Evolutionary conservation across 1,140 invertebrate species (phyloP).

Genomic region (Drosophila sucinea): DNA sequence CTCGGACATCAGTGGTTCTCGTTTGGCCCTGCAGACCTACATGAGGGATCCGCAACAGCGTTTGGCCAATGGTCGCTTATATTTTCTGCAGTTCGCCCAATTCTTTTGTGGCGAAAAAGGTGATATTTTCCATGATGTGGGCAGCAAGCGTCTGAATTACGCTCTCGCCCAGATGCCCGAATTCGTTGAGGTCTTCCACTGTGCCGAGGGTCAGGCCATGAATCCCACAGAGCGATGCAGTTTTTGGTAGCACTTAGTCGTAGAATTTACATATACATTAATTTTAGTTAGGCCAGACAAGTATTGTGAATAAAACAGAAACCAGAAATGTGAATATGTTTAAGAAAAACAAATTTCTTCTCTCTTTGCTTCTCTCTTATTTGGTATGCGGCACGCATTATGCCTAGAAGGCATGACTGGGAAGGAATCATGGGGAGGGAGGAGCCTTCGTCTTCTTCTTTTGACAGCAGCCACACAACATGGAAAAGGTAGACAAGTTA

Average conservation of each 20-base stretch:
- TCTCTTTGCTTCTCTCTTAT: constrained; percentile 3
- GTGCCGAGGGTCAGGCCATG: constrained; percentile 89
- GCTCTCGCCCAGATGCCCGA: constrained; percentile 92
- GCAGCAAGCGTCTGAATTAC: constrained; percentile 90
- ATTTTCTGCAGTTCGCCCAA: constrained; percentile 74
- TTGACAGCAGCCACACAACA: constrained; percentile 16
- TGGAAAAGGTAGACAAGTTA: constrained; percentile 60
- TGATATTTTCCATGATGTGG: constrained; percentile 91
- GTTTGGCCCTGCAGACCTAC: constrained; percentile 61
- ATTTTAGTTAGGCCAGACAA: constrained; percentile 47
- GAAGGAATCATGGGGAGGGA: not conserved
- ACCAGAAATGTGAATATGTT: constrained; percentile 39
- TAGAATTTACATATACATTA: not conserved
- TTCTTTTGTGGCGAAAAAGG: constrained; percentile 75
- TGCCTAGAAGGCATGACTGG: constrained; percentile 5
- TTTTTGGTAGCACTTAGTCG: constrained; percentile 87
- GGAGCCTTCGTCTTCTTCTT: not conserved
- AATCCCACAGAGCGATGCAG: constrained; percentile 92
- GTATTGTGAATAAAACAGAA: constrained; percentile 68
- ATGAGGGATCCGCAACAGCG: constrained; percentile 26
- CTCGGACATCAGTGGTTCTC: constrained; percentile 72
- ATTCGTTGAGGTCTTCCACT: constrained; percentile 89
- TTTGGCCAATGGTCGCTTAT: constrained; percentile 45
- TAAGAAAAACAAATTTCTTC: constrained; percentile 25
- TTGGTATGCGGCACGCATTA: constrained; percentile 60